These are phyloP conservation scores for Drosophila paulistorum DNA, from an alignment of 1,140 invertebrate species.

Conservation along the genomic window DNA sequence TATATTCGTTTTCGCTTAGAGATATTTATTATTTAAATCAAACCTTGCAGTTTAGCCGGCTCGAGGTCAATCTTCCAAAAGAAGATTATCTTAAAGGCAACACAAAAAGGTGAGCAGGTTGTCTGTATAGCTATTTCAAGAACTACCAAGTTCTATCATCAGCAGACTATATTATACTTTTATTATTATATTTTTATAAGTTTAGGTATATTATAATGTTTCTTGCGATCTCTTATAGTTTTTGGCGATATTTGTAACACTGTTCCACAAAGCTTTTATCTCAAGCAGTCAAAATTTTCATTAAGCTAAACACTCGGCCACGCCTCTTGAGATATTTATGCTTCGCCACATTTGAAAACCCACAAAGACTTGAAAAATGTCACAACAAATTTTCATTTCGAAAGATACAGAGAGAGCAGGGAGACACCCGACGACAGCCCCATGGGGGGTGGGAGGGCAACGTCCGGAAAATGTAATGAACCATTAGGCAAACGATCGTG, in stretches of 20 bases:
- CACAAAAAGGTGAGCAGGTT: too few relatives aligned
- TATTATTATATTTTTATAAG: too few relatives aligned
- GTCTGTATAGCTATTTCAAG: too few relatives aligned
- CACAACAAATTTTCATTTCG: slow-evolving; percentile 24
- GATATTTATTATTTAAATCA: too few relatives aligned
- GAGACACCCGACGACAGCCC: slow-evolving; percentile 1
- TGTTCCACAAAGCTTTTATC: slow-evolving; percentile 6
- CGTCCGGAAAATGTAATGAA: slow-evolving; percentile 25
- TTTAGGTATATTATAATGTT: too few relatives aligned
- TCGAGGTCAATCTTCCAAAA: too few relatives aligned
- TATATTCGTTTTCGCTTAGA: too few relatives aligned
- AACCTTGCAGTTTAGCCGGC: too few relatives aligned
- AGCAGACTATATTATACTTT: too few relatives aligned
- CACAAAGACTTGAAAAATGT: slow-evolving; percentile 21
- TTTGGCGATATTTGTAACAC: background rate
- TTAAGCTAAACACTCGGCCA: slow-evolving; percentile 25
- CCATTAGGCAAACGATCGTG: slow-evolving; percentile 29
- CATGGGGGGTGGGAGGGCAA: slow-evolving; percentile 7
- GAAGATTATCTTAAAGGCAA: too few relatives aligned
- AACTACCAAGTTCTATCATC: too few relatives aligned
- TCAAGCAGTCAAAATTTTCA: slow-evolving; percentile 18
- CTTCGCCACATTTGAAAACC: slow-evolving; percentile 25
- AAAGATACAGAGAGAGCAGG: background rate
- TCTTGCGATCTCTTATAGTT: too few relatives aligned
- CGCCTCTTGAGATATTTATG: slow-evolving; percentile 24